These are phyloP conservation scores for Hirtodrosophila confusa DNA, from an alignment of 2,888 invertebrate genomes.

Conservation along the genomic window DNA sequence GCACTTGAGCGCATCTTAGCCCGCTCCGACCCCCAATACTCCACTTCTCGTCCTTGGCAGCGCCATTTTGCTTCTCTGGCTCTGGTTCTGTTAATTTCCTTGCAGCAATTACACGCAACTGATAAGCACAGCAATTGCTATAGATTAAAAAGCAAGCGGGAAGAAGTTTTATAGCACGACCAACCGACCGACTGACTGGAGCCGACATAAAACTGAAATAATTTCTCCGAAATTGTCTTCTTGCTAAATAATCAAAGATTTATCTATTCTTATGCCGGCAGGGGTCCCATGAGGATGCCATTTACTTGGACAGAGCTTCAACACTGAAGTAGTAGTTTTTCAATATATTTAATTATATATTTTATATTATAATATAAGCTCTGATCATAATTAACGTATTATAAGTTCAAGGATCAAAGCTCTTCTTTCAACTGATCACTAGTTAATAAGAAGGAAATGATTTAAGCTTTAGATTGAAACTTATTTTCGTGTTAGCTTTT, in stretches of 20 bases:
- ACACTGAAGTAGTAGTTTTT: too few species aligned
- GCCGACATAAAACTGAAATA: conserved; percentile 67
- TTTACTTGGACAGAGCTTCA: background rate
- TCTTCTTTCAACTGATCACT: too few species aligned
- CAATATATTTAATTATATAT: too few species aligned
- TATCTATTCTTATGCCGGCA: conserved; percentile 9
- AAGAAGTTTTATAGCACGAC: conserved; percentile 60
- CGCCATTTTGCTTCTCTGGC: conserved; percentile 53
- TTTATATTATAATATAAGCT: too few species aligned
- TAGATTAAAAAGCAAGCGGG: conserved; percentile 64
- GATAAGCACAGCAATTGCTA: conserved; percentile 60
- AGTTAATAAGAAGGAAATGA: too few species aligned
- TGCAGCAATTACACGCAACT: conserved; percentile 78
- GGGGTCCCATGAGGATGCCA: background rate
- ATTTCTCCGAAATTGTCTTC: conserved; percentile 42
- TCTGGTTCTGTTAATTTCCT: conserved; percentile 76
- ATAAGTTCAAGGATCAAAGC: too few species aligned
- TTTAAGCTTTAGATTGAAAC: too few species aligned
- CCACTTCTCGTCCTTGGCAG: conserved; percentile 41
- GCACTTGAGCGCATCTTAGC: conserved; percentile 70
- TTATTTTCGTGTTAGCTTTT: too few species aligned
- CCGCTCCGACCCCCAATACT: background rate
- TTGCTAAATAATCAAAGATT: conserved; percentile 30
- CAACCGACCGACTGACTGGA: conserved; percentile 55
- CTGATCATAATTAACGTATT: too few species aligned